Evolutionary conservation across 2,113 vertebrate species (phyloP).

Genomic region (Regulus satrapa): DNA sequence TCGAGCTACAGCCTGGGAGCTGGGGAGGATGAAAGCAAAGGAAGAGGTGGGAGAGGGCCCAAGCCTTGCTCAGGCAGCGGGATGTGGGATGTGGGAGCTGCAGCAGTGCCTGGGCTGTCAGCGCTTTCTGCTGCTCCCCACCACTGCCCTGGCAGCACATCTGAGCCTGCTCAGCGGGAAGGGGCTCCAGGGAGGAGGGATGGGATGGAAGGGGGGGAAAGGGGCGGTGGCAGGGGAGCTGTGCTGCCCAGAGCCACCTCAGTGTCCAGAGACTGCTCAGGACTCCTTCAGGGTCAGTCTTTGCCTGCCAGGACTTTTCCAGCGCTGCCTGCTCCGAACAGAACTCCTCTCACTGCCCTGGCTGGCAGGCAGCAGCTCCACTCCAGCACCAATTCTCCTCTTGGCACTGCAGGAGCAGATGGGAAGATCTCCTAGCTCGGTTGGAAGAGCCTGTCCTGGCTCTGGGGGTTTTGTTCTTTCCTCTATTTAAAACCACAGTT

Average conservation of each 20-base stretch:
- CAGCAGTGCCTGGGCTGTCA: neutral
- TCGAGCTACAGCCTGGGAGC: neutral
- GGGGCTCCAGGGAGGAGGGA: neutral
- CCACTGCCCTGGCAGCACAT: neutral
- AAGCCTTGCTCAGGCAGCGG: neutral
- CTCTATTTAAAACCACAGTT: neutral
- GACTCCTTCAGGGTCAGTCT: neutral
- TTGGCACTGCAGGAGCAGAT: neutral
- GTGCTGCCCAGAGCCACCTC: neutral
- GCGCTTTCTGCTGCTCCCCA: neutral
- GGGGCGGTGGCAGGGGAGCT: neutral
- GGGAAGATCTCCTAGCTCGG: neutral
- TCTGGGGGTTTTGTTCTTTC: neutral
- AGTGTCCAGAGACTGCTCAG: neutral
- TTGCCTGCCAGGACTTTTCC: neutral
- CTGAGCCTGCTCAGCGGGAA: neutral
- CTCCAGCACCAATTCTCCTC: neutral
- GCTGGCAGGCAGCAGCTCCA: neutral
- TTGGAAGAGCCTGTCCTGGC: neutral
- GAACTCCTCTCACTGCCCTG: neutral
- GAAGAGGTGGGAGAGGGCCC: neutral
- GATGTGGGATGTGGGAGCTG: neutral
- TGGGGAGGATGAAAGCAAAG: constrained; percentile 9
- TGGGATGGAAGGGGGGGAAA: neutral
- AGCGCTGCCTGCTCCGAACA: neutral